Base-by-base conservation (phyloP, 2,113 vertebrate genomes). In the Ictalurus furcatus region DNA sequence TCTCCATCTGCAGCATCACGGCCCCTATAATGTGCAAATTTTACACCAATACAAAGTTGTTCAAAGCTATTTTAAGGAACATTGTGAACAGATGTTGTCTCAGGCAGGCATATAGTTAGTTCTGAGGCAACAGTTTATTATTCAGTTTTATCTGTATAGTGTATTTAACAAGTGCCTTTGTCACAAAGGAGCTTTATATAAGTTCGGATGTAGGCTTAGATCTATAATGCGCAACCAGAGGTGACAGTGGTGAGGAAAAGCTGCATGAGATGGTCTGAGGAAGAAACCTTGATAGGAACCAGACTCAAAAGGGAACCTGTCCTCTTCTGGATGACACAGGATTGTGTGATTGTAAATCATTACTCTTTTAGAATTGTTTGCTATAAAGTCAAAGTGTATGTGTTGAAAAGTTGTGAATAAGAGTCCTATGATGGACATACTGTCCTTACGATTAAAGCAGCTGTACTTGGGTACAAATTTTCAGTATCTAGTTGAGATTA, bases 1-100 rank as follows among this genome's bases (percentile, higher is more conserved):
- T 90, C 89, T 88, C 76, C 80, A 91, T 91, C 87, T 88, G 80
- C 84, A 84, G 61, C n/a, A 87, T 69, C 87, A 82, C 56, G 13
- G 30, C 52, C 52, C 25, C 23, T 84, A 65, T 69, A 63, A 86
- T 56, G 59, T 69, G 34, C 19, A 17, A 37, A 34, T 30, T 86
- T 89, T 81, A 52, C 52, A 9, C 40, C 78, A 37, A 2, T 52
- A 54, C 3, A 48, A 87, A 83, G 67, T 56, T 83, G 59, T 73
- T 61, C n/a, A 23, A 11, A 19, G 25, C 52, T 73, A n/a, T 88
- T 44, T 84, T 83, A 37, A 71, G 23, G 52, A 44, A 56, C 12
- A 25, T 30, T 52, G 40, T 58, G 28, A 71, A 37, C 61, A 61
- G 85, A 74, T 86, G 44, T 56, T 76, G 16, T 58, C 48, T 74